Conservation (phyloP, 2,113 vertebrate genomes). For the Tretioscincus oriximinensis region DNA sequence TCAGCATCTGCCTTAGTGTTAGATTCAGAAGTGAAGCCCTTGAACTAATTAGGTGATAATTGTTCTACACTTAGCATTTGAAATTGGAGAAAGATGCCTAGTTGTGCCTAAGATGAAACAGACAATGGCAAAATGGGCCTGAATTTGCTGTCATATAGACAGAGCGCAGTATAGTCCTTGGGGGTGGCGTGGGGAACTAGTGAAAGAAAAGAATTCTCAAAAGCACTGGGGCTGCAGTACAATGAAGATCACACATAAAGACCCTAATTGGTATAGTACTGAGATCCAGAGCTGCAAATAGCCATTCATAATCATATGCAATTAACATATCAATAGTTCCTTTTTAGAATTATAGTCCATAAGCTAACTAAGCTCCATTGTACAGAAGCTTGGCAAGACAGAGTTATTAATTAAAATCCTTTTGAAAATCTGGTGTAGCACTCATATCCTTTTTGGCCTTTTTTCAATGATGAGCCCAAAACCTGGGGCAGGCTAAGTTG, state of each 20-base stretch:
- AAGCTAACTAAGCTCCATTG: conserved; percentile 67
- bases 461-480: conserved; percentile 46
- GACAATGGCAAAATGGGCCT: not conserved
- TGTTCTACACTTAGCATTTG: not conserved
- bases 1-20: not conserved
- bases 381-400: conserved; percentile 66
- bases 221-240: conserved; percentile 60
- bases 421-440: conserved; percentile 63
- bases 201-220: conserved; percentile 63
- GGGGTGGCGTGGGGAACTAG: conserved; percentile 36
- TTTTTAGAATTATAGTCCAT: conserved; percentile 68
- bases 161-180: conserved; percentile 40
- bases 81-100: not conserved
- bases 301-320: conserved; percentile 71
- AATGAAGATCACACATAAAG: conserved; percentile 71
- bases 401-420: conserved; percentile 69
- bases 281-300: conserved; percentile 72
- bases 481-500: conserved; percentile 41
- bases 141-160: conserved; percentile 46
- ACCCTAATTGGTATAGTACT: conserved; percentile 71
- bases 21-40: not conserved
- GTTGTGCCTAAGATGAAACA: not conserved
- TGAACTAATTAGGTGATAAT: not conserved
- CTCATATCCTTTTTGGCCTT: conserved; percentile 45
- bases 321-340: conserved; percentile 74